Evolutionary conservation across 1,140 invertebrate genomes (phyloP).

Genomic region (Drosophila azteca): DNA sequence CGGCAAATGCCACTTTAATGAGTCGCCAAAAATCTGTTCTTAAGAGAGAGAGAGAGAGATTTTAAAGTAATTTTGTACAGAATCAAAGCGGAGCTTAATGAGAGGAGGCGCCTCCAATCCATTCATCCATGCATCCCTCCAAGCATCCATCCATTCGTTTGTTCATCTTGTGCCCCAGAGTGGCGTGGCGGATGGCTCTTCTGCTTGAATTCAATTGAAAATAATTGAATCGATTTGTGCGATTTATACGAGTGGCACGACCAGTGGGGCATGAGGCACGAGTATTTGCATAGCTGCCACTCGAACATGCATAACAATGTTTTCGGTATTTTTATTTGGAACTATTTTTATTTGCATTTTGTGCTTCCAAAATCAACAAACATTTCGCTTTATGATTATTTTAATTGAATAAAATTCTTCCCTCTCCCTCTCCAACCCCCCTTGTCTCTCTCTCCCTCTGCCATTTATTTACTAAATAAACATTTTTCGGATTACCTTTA

Average conservation of each 20-base stretch:
- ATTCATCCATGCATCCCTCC: background rate
- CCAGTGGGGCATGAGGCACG: too few relatives aligned
- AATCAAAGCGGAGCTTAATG: conserved; percentile 12
- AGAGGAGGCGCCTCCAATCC: background rate
- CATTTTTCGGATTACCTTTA: conserved; percentile 59
- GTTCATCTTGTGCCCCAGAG: background rate
- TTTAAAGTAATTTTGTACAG: background rate
- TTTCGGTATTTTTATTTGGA: conserved; percentile 23
- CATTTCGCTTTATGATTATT: conserved; percentile 60
- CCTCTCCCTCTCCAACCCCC: background rate
- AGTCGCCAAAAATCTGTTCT: too few relatives aligned
- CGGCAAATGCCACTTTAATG: background rate
- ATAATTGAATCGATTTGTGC: conserved; percentile 43
- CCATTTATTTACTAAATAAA: conserved; percentile 74
- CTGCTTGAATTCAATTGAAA: conserved; percentile 15
- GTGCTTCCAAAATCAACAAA: conserved; percentile 26
- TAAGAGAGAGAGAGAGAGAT: too few relatives aligned
- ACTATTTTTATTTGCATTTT: conserved; percentile 36
- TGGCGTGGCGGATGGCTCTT: too few relatives aligned
- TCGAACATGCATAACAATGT: conserved; percentile 40
- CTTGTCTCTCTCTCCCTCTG: background rate
- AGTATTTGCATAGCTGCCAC: conserved; percentile 13
- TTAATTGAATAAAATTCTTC: conserved; percentile 62
- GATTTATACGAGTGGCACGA: too few relatives aligned
- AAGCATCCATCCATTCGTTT: background rate